phyloP scores from a whole-genome alignment of 2,888 invertebrate genomes.

The Ornithoptera priamus region DNA sequence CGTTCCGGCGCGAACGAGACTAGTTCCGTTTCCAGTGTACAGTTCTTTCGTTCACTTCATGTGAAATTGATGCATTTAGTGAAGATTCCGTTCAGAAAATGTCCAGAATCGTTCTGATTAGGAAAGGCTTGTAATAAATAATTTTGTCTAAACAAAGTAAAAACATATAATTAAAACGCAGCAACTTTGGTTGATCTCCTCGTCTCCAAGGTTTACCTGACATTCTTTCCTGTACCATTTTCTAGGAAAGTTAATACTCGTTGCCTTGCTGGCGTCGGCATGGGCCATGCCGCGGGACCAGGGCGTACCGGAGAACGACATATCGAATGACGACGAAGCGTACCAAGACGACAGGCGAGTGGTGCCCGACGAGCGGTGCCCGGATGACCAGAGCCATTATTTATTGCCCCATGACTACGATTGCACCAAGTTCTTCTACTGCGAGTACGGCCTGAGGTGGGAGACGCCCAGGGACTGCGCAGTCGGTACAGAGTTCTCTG shows the following conservation, averaged over 20 bases:
- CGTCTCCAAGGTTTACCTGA: too few relatives aligned
- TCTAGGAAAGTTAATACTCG: constrained; percentile 15
- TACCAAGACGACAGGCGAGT: constrained; percentile 25
- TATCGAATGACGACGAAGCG: background rate
- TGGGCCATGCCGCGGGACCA: constrained; percentile 19
- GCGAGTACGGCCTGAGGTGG: constrained; percentile 51
- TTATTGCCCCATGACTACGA: constrained; percentile 59
- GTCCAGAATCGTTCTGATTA: too few relatives aligned
- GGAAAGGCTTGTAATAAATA: too few relatives aligned
- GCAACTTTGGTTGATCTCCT: too few relatives aligned
- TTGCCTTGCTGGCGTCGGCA: constrained; percentile 15
- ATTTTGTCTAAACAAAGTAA: too few relatives aligned
- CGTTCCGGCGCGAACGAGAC: too few relatives aligned
- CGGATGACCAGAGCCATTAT: constrained; percentile 43
- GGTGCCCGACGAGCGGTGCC: constrained; percentile 52
- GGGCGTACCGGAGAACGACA: background rate
- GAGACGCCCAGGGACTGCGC: constrained; percentile 42
- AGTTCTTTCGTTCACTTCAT: too few relatives aligned
- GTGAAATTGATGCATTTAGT: too few relatives aligned
- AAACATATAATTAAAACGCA: too few relatives aligned
- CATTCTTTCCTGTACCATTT: background rate
- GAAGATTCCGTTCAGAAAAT: too few relatives aligned
- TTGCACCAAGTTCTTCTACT: constrained; percentile 64
- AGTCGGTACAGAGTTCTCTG: constrained; percentile 51
- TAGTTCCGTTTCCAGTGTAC: too few relatives aligned